Base-by-base conservation (phyloP, 2,113 vertebrate species). In the Hucho hucho region DNA sequence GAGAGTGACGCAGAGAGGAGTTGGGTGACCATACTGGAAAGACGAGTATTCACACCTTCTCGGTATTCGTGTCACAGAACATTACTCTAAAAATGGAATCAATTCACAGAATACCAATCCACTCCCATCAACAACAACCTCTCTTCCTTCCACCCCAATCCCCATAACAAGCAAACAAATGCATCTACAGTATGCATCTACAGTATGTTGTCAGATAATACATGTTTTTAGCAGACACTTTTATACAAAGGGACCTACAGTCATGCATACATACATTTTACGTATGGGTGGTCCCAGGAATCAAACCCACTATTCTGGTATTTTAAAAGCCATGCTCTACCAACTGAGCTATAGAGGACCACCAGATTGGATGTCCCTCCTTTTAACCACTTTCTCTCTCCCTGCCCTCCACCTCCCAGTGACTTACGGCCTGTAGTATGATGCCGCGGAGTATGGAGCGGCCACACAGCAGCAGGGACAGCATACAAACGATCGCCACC, bases 401-500 rank as follows among this genome's bases (percentile, higher is more conserved):
- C 22, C 13, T n/a, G 1, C 13, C 11, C 53, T 28, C 74, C 56
- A 20, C 68, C 26, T n/a, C 69, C 28, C 46, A 28, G 22, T 3
- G 1, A 7, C 69, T 87, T 89, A 98, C 96, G 0, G 91, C 88
- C 81, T 98, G 95, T 70, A 98, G 92, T 5, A 92, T 37, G 80
- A 98, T 83, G 13, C 97, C 96, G 4, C 95, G 86, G 75, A 98
- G 32, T 78, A 98, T 94, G 14, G 97, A 98, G 72, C 97, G 95
- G 9, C 94, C 91, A 1, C 97, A 98, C 63, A 98, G 93, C 78
- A 96, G 1, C 83, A 98, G 94, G 4, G 97, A 98, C 65, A 96
- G 81, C 1, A 82, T 24, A 53, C 97, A 98, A 61, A 94, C 86
- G 28, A 96, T 68, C n/a, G 94, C 92, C 66, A 98, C 95, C 0